Evolutionary conservation across 2,113 vertebrate genomes (phyloP).

Genomic region (Rhinolophus sinicus): DNA sequence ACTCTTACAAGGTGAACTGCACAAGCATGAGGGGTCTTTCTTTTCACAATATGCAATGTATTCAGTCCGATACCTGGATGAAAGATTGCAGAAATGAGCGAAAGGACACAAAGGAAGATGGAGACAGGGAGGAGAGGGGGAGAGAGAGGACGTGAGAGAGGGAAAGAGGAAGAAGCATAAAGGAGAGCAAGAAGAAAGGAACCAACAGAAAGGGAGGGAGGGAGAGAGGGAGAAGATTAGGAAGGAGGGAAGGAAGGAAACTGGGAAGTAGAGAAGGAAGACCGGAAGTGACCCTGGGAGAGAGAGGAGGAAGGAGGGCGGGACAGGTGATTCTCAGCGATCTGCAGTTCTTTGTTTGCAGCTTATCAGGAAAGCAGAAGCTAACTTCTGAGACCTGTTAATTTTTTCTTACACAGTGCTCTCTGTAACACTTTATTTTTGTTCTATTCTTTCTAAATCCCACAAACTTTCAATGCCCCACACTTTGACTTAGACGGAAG

Average conservation of each 20-base stretch:
- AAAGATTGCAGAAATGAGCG: not conserved
- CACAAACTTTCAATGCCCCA: conserved; percentile 1
- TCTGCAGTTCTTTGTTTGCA: not conserved
- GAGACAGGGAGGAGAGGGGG: fast-evolving
- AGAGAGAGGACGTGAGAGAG: no score
- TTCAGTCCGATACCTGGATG: not conserved
- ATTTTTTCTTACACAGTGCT: not conserved
- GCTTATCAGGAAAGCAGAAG: not conserved
- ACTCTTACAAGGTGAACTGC: fast-evolving
- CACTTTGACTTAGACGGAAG: not conserved
- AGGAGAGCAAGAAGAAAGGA: no score
- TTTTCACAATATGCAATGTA: fast-evolving
- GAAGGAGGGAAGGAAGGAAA: fast-evolving
- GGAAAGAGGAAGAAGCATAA: fast-evolving
- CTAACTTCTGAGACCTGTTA: not conserved
- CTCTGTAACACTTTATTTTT: not conserved
- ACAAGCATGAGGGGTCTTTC: no score
- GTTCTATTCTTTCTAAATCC: not conserved
- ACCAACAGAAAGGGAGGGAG: fast-evolving
- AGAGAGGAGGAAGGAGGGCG: fast-evolving
- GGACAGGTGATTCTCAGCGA: not conserved
- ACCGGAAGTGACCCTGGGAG: fast-evolving
- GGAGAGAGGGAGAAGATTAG: fast-evolving
- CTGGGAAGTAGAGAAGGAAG: fast-evolving
- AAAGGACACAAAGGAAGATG: not conserved